phyloP scores from a whole-genome alignment of 1,140 invertebrate species.

The Gonatopus flavifemur region DNA sequence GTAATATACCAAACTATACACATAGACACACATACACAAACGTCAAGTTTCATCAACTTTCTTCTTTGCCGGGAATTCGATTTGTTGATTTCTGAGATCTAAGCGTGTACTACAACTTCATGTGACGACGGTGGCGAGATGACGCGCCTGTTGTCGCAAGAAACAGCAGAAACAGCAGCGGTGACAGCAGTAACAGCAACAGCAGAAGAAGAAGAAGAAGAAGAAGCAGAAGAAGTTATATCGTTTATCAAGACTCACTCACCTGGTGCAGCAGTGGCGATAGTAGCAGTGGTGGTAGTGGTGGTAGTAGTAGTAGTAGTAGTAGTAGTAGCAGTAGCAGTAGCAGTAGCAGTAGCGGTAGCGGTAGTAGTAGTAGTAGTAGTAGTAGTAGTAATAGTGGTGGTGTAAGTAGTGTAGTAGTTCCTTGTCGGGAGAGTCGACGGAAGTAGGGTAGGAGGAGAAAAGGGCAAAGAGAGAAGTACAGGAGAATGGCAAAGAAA shows the following conservation, averaged over 20 bases:
- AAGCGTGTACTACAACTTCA: too few species aligned
- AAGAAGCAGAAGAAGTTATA: constrained; percentile 40
- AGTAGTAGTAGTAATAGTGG: constrained; percentile 10
- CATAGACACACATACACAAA: too few species aligned
- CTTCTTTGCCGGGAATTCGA: too few species aligned
- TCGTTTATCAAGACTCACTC: constrained; percentile 49
- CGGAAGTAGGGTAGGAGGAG: constrained; percentile 11
- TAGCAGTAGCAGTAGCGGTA: constrained; percentile 1
- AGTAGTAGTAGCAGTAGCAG: constrained; percentile 18
- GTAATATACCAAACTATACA: too few species aligned
- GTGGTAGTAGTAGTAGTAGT: constrained; percentile 9
- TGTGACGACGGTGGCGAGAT: too few species aligned
- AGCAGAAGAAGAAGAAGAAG: too few species aligned
- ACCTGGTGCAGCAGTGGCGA: constrained; percentile 41
- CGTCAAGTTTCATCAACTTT: too few species aligned
- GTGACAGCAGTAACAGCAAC: too few species aligned
- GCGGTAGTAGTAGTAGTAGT: background rate
- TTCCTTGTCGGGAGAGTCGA: background rate
- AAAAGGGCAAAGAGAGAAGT: constrained; percentile 23
- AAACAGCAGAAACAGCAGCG: too few species aligned
- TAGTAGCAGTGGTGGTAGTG: constrained; percentile 12
- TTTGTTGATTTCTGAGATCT: too few species aligned
- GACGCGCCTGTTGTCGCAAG: too few species aligned
- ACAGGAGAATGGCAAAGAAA: background rate
- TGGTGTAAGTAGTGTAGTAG: constrained; percentile 6